Evolutionary conservation across 2,113 vertebrate species (phyloP).

Genomic region (Antennarius striatus): DNA sequence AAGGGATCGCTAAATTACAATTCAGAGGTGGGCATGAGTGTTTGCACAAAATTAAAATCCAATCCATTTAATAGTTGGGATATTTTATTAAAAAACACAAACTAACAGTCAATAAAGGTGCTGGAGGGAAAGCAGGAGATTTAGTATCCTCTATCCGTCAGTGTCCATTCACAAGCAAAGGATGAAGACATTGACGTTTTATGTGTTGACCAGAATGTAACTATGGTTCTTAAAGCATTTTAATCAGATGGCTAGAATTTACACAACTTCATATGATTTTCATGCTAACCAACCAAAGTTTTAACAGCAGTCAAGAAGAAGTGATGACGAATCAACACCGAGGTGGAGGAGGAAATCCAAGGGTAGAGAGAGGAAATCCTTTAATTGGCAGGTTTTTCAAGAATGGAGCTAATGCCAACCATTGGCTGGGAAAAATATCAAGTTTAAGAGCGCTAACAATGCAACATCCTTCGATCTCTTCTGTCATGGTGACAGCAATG

Average conservation of each 20-base stretch:
- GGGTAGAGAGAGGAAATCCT: background rate
- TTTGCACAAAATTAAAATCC: background rate
- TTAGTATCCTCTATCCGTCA: too few relatives aligned
- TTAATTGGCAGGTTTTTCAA: constrained; percentile 41
- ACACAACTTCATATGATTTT: background rate
- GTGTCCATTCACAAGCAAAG: too few relatives aligned
- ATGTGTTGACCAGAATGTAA: too few relatives aligned
- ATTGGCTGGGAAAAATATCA: constrained; percentile 37
- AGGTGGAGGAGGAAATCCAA: too few relatives aligned
- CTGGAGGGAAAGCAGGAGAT: background rate
- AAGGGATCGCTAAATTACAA: background rate
- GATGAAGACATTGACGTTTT: too few relatives aligned
- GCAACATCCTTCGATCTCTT: constrained; percentile 47
- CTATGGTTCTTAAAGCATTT: too few relatives aligned
- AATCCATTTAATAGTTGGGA: background rate
- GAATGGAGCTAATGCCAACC: constrained; percentile 17
- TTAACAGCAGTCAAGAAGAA: background rate
- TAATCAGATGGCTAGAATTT: constrained; percentile 13
- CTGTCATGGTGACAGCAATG: constrained; percentile 17
- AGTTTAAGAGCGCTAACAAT: constrained; percentile 26
- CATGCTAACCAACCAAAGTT: constrained; percentile 6
- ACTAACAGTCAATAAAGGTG: background rate
- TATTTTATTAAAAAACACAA: background rate
- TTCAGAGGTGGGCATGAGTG: background rate
- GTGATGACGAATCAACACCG: too few relatives aligned